Conservation (phyloP, 1,140 invertebrate genomes). For the Caenorhabditis inopinata region DNA sequence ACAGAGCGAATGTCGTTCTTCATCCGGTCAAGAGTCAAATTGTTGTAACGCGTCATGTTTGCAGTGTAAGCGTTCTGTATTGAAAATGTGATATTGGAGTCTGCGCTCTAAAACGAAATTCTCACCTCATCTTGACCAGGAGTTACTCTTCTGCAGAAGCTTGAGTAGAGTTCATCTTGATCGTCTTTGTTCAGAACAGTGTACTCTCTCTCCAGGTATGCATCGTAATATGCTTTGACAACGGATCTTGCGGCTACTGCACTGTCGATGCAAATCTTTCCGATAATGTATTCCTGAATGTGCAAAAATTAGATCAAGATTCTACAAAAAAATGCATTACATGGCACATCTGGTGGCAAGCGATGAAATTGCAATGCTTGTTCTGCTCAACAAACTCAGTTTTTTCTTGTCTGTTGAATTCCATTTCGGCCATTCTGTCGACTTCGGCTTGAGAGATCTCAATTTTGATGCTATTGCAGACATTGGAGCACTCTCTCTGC, state of each 20-base stretch:
- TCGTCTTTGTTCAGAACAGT: constrained; percentile 10
- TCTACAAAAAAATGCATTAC: too few species aligned
- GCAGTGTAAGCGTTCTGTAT: neutral
- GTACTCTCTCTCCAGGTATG: neutral
- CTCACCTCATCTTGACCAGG: constrained; percentile 1
- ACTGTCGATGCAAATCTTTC: constrained; percentile 9
- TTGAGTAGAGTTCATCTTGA: constrained; percentile 10
- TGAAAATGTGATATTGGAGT: neutral
- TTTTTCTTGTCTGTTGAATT: neutral
- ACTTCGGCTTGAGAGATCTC: neutral
- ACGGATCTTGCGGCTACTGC: neutral
- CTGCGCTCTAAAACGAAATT: neutral
- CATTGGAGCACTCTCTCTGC: neutral
- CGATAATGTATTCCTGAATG: constrained; percentile 5
- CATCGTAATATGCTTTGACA: constrained; percentile 6
- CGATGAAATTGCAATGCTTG: constrained; percentile 11
- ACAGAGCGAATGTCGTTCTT: constrained; percentile 22
- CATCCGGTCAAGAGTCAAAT: constrained; percentile 25
- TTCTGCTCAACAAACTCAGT: constrained; percentile 9
- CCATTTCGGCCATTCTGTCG: constrained; percentile 1
- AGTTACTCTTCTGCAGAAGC: constrained; percentile 13
- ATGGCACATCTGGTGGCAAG: neutral
- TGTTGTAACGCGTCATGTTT: constrained; percentile 6
- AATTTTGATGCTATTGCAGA: constrained; percentile 10
- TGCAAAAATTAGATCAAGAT: too few species aligned